Evolutionary conservation across 2,113 vertebrate genomes (phyloP).

Genomic region (zebrafish (Danio rerio)): DNA sequence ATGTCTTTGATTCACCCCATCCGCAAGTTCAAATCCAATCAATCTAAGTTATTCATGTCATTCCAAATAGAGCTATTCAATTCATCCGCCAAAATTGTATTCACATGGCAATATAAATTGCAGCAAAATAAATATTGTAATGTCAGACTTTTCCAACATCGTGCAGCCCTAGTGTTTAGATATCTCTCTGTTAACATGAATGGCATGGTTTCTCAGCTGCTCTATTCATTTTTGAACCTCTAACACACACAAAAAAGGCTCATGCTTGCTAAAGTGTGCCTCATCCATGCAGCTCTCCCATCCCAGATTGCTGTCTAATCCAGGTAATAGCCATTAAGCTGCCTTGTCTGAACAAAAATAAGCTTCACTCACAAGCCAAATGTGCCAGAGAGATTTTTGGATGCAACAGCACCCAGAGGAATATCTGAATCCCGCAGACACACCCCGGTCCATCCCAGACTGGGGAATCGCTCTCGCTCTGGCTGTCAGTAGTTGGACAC

Average conservation of each 20-base stretch:
- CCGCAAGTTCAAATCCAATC: too few species aligned
- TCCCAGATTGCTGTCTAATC: constrained; percentile 57
- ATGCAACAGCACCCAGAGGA: constrained; percentile 33
- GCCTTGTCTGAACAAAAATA: constrained; percentile 44
- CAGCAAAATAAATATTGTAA: too few species aligned
- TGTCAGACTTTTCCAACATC: too few species aligned
- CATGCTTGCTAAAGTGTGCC: constrained; percentile 22
- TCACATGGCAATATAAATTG: too few species aligned
- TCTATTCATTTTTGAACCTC: not conserved
- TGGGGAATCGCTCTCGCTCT: constrained; percentile 32
- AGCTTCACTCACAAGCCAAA: constrained; percentile 51
- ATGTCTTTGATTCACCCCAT: too few species aligned
- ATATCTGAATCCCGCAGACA: constrained; percentile 17
- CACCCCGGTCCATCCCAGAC: constrained; percentile 5
- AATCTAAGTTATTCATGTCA: too few species aligned
- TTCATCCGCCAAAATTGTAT: too few species aligned
- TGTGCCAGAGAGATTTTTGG: constrained; percentile 49
- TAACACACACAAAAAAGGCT: constrained; percentile 26
- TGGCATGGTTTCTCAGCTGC: not conserved
- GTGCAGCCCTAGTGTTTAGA: not conserved
- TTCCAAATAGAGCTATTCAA: too few species aligned
- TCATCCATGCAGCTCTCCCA: constrained; percentile 4
- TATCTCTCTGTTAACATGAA: not conserved
- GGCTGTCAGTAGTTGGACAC: constrained; percentile 49
- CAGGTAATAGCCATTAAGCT: constrained; percentile 60